These are phyloP conservation scores for Nebria salina DNA, from an alignment of 2,888 invertebrate genomes.

Conservation along the genomic window DNA sequence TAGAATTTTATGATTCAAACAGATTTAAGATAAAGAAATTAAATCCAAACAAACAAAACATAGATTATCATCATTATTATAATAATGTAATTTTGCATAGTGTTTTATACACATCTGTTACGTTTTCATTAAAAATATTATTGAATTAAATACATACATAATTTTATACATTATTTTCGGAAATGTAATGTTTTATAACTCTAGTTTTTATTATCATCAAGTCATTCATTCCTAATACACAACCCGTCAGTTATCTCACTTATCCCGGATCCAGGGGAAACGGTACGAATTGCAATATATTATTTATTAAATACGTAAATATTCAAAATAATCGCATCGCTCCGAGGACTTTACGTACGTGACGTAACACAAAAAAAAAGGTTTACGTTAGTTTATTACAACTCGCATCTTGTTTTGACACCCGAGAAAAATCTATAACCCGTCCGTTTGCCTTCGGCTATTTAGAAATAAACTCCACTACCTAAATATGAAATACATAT, in stretches of 20 bases:
- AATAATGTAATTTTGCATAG: conserved; percentile 48
- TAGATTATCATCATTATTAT: conserved; percentile 27
- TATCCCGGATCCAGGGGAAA: neutral
- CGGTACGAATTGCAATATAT: neutral
- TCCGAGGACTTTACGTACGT: neutral
- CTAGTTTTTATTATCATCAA: conserved; percentile 21
- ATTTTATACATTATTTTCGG: conserved; percentile 47
- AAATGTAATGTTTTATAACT: conserved; percentile 37
- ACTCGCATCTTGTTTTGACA: conserved; percentile 43
- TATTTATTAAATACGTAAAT: neutral
- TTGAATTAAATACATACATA: conserved; percentile 47
- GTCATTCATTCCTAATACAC: neutral
- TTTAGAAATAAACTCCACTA: conserved; percentile 38
- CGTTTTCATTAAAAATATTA: conserved; percentile 48
- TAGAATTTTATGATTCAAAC: conserved; percentile 30
- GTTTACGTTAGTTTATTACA: conserved; percentile 22
- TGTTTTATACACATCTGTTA: conserved; percentile 49
- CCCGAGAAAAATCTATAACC: conserved; percentile 37
- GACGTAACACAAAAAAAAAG: no score
- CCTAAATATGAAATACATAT: conserved; percentile 23
- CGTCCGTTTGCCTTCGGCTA: conserved; percentile 26
- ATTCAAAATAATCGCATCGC: neutral
- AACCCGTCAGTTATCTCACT: neutral
- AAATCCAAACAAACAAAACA: neutral
- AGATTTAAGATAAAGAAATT: conserved; percentile 4